Percentiles rank a stretch among this genome's conserved stretches.
Evolutionary conservation across 2,797 vertebrate genomes (phyloP).

Genomic region (Lerista edwardsae): DNA sequence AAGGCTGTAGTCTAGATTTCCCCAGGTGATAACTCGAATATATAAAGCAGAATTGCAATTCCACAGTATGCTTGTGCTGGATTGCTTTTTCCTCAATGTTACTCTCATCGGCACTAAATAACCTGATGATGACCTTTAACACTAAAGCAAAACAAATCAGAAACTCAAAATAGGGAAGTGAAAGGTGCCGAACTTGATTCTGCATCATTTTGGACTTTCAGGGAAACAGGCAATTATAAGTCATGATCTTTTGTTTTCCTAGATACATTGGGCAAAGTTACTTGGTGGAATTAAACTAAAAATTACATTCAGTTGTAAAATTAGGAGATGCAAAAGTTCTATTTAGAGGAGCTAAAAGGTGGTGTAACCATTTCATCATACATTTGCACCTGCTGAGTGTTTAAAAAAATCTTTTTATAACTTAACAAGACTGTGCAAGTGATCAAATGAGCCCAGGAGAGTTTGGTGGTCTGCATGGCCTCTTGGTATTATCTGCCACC

Average conservation of each 20-base stretch:
- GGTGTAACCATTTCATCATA: too few relatives aligned
- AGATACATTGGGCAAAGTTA: neutral
- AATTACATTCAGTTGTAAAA: neutral
- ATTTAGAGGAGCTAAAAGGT: neutral
- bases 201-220: neutral
- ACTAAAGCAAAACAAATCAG: constrained; percentile 18
- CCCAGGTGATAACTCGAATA: constrained; percentile 36
- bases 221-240: constrained; percentile 10
- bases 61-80: constrained; percentile 3
- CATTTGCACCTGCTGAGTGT: neutral
- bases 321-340: neutral
- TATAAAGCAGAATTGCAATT: constrained; percentile 43
- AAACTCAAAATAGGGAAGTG: constrained; percentile 21
- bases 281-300: neutral
- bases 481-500: too few relatives aligned
- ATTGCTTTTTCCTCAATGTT: constrained; percentile 35
- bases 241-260: neutral
- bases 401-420: neutral
- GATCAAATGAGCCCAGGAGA: too few relatives aligned
- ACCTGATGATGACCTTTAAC: constrained; percentile 22
- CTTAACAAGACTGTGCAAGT: neutral
- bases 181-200: neutral
- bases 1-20: constrained; percentile 30
- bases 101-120: constrained; percentile 29
- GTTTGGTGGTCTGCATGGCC: too few relatives aligned